Conservation (phyloP, 2,797 vertebrate genomes). For the Tokudaia tokunoshimensis region DNA sequence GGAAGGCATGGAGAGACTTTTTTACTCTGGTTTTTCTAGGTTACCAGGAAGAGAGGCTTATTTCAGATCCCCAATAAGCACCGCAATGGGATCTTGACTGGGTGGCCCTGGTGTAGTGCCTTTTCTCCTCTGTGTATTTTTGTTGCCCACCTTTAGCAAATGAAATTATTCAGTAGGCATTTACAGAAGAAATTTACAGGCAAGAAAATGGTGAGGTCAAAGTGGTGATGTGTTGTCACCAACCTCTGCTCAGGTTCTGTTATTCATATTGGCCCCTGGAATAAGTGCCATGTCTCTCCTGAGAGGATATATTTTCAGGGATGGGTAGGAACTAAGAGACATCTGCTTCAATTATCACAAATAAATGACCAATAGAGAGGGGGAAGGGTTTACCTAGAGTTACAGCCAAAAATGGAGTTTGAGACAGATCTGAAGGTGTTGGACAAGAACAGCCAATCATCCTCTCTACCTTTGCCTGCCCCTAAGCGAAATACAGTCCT, state of each 20-base stretch:
- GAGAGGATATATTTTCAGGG: not conserved
- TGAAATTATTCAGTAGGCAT: not conserved
- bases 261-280: not conserved
- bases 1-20: not conserved
- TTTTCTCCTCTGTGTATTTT: not conserved
- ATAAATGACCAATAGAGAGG: not conserved
- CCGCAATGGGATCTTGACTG: not conserved
- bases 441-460: not conserved
- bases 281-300: not conserved
- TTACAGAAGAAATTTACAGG: constrained; percentile 8
- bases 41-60: not conserved
- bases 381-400: not conserved
- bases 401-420: not conserved
- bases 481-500: not conserved
- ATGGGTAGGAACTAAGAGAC: not conserved
- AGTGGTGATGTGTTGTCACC: not conserved
- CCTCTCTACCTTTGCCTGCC: not conserved
- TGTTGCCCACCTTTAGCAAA: not conserved
- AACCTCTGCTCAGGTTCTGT: not conserved
- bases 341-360: not conserved
- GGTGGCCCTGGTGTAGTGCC: not conserved
- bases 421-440: not conserved
- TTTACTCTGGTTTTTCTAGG: not conserved
- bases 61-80: not conserved
- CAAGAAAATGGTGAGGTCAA: not conserved